Conservation (phyloP, 2,888 invertebrate species). For the Steromphala cineraria region DNA sequence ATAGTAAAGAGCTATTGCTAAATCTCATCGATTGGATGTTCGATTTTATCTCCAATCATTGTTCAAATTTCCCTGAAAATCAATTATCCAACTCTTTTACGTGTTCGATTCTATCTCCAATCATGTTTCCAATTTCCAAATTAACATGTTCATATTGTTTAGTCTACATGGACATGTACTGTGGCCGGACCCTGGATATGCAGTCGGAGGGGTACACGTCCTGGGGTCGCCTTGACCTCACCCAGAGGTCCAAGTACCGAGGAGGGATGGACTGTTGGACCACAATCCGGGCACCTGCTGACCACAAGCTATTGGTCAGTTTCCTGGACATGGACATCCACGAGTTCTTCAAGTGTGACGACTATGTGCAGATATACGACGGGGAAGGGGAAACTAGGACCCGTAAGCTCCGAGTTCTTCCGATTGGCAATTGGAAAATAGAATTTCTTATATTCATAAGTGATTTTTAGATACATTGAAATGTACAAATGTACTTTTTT, state of each 20-base stretch:
- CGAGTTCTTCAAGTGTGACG: not conserved
- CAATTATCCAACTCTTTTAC: no score
- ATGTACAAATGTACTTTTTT: no score
- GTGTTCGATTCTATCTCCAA: no score
- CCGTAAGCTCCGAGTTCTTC: not conserved
- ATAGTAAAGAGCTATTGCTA: no score
- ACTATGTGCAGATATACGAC: conserved; percentile 1
- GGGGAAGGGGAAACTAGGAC: no score
- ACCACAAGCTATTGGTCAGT: not conserved
- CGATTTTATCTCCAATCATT: no score
- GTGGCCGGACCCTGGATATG: not conserved
- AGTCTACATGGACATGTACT: not conserved
- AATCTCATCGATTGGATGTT: no score
- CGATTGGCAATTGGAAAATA: no score
- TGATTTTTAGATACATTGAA: no score
- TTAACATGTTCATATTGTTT: not conserved
- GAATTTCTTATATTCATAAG: no score
- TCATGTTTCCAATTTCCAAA: not conserved
- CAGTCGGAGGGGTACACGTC: no score
- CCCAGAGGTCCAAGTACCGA: not conserved
- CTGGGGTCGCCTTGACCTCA: not conserved
- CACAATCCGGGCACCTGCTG: not conserved
- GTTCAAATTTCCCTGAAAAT: no score
- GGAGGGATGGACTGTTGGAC: not conserved
- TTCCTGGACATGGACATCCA: not conserved